Conservation (phyloP, 2,113 vertebrate species). For the Prolemur simus region DNA sequence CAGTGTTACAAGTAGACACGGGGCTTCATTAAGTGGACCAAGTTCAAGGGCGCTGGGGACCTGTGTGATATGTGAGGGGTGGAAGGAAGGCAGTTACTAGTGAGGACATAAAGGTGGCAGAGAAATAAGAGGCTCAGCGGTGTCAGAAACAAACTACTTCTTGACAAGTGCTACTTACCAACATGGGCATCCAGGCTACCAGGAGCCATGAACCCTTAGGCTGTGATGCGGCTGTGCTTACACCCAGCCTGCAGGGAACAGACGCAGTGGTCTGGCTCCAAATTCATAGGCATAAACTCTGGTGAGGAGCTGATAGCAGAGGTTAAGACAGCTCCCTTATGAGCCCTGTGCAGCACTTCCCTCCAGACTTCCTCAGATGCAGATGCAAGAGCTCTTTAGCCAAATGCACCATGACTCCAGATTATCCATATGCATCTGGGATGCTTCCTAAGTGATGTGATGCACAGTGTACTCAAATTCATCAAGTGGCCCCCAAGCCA, state of each 20-base stretch:
- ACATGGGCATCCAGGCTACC: neutral
- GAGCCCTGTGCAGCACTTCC: conserved; percentile 56
- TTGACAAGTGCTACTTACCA: neutral
- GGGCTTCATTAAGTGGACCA: neutral
- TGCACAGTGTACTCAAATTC: conserved; percentile 44
- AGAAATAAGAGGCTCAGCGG: neutral
- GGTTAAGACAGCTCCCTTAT: conserved; percentile 75
- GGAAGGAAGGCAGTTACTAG: neutral
- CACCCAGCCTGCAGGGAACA: conserved; percentile 42
- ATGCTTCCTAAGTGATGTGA: conserved; percentile 72
- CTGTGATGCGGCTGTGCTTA: too few relatives aligned
- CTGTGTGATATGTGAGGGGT: neutral
- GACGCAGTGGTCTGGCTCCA: neutral
- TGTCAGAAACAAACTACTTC: neutral
- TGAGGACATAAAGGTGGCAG: neutral
- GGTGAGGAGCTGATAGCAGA: conserved; percentile 59
- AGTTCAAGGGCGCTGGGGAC: neutral
- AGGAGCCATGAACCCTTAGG: neutral
- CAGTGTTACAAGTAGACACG: neutral
- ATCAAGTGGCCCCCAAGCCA: conserved; percentile 69
- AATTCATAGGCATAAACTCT: conserved; percentile 43
- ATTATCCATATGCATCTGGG: conserved; percentile 77
- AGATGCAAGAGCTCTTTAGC: conserved; percentile 79
- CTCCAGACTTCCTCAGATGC: conserved; percentile 59
- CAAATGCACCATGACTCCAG: conserved; percentile 77